Evolutionary conservation across 35 echinoderm and acorn worm genomes (phyloP).

Genomic region (Eucidaris tribuloides): DNA sequence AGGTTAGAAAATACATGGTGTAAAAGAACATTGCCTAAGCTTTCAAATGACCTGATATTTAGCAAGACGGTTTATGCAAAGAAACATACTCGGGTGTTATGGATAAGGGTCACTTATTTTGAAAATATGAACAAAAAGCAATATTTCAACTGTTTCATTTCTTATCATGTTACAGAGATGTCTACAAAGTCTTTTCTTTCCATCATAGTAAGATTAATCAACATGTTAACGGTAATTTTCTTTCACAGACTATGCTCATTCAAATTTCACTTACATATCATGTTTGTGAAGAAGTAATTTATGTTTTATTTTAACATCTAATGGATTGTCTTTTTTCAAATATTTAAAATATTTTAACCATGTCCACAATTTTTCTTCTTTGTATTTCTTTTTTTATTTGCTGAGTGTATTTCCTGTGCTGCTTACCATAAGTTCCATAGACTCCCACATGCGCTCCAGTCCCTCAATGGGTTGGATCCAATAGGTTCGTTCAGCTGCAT

Average conservation of each 20-base stretch:
- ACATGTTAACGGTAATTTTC: not conserved
- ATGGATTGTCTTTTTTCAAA: not conserved
- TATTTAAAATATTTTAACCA: not conserved
- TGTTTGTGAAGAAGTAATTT: not conserved
- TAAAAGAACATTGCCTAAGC: too few relatives aligned
- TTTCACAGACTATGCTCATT: not conserved
- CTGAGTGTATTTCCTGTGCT: not conserved
- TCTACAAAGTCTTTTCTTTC: not conserved
- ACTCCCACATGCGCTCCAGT: conserved; percentile 33
- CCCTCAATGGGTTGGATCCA: conserved; percentile 63
- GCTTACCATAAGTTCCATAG: conserved; percentile 58
- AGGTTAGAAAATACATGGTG: too few relatives aligned
- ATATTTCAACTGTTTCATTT: too few relatives aligned
- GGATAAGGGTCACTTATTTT: too few relatives aligned
- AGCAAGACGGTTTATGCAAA: too few relatives aligned
- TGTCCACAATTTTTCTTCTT: not conserved
- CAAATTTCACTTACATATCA: not conserved
- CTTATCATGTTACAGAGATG: too few relatives aligned
- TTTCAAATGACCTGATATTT: too few relatives aligned
- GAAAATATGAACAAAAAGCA: too few relatives aligned
- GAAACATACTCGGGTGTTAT: too few relatives aligned
- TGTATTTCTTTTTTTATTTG: not conserved
- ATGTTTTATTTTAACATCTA: not conserved
- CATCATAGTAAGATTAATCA: not conserved
- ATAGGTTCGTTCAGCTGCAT: conserved; percentile 35